These are phyloP conservation scores for Caenorhabditis macrosperma DNA, from an alignment of 2,888 invertebrate species.

Conservation along the genomic window DNA sequence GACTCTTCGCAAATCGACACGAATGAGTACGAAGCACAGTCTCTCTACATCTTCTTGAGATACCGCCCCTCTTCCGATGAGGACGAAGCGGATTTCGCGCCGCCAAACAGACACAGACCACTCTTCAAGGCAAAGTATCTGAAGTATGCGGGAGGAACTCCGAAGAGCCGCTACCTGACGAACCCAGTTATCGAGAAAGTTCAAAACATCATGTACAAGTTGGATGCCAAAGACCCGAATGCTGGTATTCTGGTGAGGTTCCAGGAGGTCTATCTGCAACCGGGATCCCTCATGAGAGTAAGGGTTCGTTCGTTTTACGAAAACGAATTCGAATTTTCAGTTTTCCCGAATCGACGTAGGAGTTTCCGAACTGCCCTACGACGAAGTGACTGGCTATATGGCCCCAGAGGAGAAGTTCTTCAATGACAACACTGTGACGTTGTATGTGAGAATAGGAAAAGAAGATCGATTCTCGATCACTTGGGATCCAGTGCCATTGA, in stretches of 20 bases:
- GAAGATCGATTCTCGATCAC: constrained; percentile 44
- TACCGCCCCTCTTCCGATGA: constrained; percentile 49
- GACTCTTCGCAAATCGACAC: constrained; percentile 4
- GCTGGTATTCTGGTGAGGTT: constrained; percentile 48
- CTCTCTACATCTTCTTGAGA: constrained; percentile 62
- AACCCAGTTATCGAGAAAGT: constrained; percentile 27
- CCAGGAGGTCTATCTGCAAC: constrained; percentile 31
- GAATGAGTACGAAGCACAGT: constrained; percentile 41
- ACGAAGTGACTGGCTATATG: constrained; percentile 34
- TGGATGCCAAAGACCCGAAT: constrained; percentile 21
- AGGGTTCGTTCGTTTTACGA: not conserved
- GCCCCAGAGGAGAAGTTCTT: constrained; percentile 28
- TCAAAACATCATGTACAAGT: constrained; percentile 11
- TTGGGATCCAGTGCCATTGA: constrained; percentile 48
- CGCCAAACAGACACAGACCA: constrained; percentile 1
- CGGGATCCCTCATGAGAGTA: constrained; percentile 15
- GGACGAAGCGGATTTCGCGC: constrained; percentile 10
- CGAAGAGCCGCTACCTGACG: constrained; percentile 6
- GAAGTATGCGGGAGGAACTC: constrained; percentile 32
- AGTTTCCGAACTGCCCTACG: no score
- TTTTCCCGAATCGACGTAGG: constrained; percentile 25
- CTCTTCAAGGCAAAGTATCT: constrained; percentile 25
- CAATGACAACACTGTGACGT: not conserved
- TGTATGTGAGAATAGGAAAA: constrained; percentile 28
- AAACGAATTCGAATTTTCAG: constrained; percentile 11